Base-by-base conservation (phyloP, 2,888 invertebrate genomes). In the Lagria hirta region DNA sequence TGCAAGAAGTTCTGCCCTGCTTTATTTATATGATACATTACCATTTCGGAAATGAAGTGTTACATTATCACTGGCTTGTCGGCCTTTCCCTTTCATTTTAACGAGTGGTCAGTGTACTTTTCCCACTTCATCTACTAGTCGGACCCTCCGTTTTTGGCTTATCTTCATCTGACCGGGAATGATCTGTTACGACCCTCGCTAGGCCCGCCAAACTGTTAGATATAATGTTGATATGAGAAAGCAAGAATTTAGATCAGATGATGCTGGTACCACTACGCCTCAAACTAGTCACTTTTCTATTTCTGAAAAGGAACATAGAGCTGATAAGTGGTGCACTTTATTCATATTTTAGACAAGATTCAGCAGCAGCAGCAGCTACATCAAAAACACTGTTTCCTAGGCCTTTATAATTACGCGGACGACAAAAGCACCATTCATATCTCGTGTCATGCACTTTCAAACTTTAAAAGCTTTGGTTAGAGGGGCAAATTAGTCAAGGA, bases 241-340 rank as follows among this genome's bases (percentile, higher is more conserved):
- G 46, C 35, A 49, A 46, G 48, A 54, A 52, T 52, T 61, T n/a
- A n/a, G n/a, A 59, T 59, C 56, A 52, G 54, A 61, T n/a, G n/a
- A n/a, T 61, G 58, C 61, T 61, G 61, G 61, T 61, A 60, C 61
- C 52, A 59, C 58, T 35, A 42, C 35, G 43, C 44, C 35, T 46
- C 37, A n/a, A n/a, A n/a, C n/a, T n/a, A n/a, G n/a, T 34, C 35
- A 49, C 55, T 55, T 57, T 54, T 57, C 57, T 54, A 54, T 57
- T 55, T 27, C 34, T 24, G 15, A 15, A 22, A n/a, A n/a, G n/a
- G n/a, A n/a, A n/a, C n/a, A n/a, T n/a, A n/a, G n/a, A n/a, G n/a
- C 27, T 24, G 34, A 40, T 45, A 45, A 45, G 12, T 34, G 33
- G n/a, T n/a, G n/a, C n/a, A n/a, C n/a, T n/a, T n/a, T n/a, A n/a